Evolutionary conservation across 2,113 vertebrate species (phyloP).

Genomic region (Podiceps cristatus): DNA sequence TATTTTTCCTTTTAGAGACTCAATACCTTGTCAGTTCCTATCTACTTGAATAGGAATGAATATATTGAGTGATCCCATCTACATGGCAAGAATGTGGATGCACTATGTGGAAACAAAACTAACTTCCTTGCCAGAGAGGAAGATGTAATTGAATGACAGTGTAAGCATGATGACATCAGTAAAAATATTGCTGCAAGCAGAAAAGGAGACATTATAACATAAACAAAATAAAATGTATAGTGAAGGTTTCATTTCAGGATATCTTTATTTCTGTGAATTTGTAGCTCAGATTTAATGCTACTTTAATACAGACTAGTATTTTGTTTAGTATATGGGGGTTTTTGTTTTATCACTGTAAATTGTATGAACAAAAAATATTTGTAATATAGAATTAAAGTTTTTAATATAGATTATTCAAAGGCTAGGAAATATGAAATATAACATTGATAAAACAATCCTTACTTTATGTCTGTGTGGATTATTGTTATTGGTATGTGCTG

Average conservation of each 20-base stretch:
- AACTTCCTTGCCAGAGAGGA: background rate
- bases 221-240: background rate
- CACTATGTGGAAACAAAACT: background rate
- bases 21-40: background rate
- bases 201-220: background rate
- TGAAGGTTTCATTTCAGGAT: background rate
- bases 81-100: background rate
- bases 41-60: background rate
- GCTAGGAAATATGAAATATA: background rate
- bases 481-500: too few relatives aligned
- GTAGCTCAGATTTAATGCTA: background rate
- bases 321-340: background rate
- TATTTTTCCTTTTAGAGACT: background rate
- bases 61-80: background rate
- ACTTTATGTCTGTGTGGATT: background rate
- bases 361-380: background rate
- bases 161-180: background rate
- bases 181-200: background rate
- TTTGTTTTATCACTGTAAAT: background rate
- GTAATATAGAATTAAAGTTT: background rate
- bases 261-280: background rate
- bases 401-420: background rate
- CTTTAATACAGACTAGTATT: background rate
- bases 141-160: background rate
- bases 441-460: background rate